Evolutionary conservation across 2,797 vertebrate species (phyloP).

Genomic region (Xenopus petersii): DNA sequence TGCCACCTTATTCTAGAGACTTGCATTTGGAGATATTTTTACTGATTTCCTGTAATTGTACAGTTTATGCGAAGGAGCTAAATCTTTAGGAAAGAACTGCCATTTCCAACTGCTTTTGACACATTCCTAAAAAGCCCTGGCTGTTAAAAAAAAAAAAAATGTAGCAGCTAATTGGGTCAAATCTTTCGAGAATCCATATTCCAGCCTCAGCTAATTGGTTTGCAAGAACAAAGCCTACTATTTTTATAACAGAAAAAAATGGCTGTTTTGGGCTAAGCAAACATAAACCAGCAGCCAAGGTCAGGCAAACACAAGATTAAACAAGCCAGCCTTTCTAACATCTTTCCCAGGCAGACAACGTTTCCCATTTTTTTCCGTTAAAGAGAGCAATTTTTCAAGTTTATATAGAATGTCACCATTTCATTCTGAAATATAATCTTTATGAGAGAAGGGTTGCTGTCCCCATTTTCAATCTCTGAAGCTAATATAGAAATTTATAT

Average conservation of each 20-base stretch:
- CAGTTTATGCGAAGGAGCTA: neutral
- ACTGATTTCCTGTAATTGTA: neutral
- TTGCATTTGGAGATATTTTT: no score
- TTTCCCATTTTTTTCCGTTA: constrained; percentile 52
- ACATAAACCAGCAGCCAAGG: constrained; percentile 24
- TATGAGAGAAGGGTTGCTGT: constrained; percentile 55
- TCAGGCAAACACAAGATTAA: constrained; percentile 30
- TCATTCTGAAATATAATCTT: constrained; percentile 63
- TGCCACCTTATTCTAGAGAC: no score
- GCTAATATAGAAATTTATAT: constrained; percentile 66
- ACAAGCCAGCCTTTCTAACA: constrained; percentile 12
- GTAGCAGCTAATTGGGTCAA: constrained; percentile 45
- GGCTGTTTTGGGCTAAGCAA: constrained; percentile 38
- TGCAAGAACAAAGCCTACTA: constrained; percentile 29
- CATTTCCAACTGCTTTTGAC: constrained; percentile 42
- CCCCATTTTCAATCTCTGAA: constrained; percentile 61
- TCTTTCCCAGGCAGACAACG: constrained; percentile 17
- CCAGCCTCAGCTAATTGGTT: constrained; percentile 37
- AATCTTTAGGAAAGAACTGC: constrained; percentile 25
- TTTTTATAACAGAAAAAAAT: constrained; percentile 40
- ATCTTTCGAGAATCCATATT: constrained; percentile 19
- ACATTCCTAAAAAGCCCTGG: constrained; percentile 21
- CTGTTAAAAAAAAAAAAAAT: constrained; percentile 7
- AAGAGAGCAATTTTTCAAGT: constrained; percentile 64
- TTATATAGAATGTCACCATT: constrained; percentile 61